Conservation (phyloP, 2,797 vertebrate genomes). For the Knipowitschia caucasica region DNA sequence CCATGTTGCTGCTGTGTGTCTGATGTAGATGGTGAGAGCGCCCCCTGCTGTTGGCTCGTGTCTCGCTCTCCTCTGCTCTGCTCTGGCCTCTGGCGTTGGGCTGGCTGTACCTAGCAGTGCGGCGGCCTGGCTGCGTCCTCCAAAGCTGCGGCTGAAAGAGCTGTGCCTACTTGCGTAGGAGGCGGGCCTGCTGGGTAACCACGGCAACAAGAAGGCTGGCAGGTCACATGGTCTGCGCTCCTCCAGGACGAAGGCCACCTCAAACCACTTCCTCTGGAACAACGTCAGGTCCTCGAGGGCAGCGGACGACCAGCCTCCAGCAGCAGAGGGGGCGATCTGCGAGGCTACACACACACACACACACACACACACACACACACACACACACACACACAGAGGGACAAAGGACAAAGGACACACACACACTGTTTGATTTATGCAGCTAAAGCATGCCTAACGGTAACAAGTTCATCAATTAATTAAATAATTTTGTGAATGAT, state of each 20-base stretch:
- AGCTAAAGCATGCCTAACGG: too few species aligned
- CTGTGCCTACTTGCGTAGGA: constrained; percentile 99
- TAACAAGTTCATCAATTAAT: too few species aligned
- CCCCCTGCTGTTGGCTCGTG: constrained; percentile 2
- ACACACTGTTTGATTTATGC: too few species aligned
- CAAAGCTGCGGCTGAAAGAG: constrained; percentile 99
- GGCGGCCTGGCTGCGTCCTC: constrained; percentile 97
- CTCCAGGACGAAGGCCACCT: constrained; percentile 92
- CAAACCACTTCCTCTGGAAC: constrained; percentile 98
- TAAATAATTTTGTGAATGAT: too few species aligned
- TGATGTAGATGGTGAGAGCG: not conserved
- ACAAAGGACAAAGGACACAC: too few species aligned
- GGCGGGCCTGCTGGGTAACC: constrained; percentile 94
- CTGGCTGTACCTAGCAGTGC: constrained; percentile 90
- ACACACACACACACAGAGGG: too few species aligned
- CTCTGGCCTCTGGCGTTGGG: constrained; percentile 35
- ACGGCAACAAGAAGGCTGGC: constrained; percentile 90
- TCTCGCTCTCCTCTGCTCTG: constrained; percentile 8
- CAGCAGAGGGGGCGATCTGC: constrained; percentile 70
- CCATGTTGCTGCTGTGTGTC: not conserved
- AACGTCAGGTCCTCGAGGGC: constrained; percentile 89
- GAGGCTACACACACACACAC: constrained; percentile 36
- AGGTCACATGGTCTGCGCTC: constrained; percentile 91
- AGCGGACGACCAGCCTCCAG: constrained; percentile 80
- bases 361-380: not conserved